Evolutionary conservation across 2,888 invertebrate species (phyloP), one percentile per base, ranked within the genome.

Genomic region (Zhengitettix transpicula): DNA sequence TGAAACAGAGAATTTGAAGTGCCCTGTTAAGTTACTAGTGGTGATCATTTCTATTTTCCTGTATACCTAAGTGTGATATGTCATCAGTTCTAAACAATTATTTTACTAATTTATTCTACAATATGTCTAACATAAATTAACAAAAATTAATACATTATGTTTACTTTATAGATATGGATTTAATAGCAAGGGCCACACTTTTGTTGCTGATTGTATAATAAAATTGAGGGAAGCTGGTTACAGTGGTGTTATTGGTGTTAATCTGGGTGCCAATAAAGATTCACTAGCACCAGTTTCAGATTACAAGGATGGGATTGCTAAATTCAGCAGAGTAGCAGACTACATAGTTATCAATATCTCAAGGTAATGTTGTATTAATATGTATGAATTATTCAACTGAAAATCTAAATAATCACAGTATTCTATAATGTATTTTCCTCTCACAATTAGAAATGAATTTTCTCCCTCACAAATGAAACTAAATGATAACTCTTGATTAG

Each of bases 291-390:
- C 90, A 0, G 75, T 81, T 12, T 74, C 77, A 11, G 97, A 98
- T 75, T 98, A 95, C 71, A 79, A 84, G n/a, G 71, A 81, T 67
- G 98, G 99, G 10, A 83, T 98, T 0, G 74, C 82, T 63, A 82
- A 80, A 66, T 97, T 99, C 74, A 84, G 85, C 28, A 77, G 81
- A 42, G 73, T 90, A 52, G 92, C 95, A 1, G 96, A 98, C 74
- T 99, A 99, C 74, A 82, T 98, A 67, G 98, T 98, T 0, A 85
- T 99, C 61, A 99, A 99, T 74, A 78, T 99, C 8, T 96, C 95
- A 70, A 88, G 83, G 83, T 82, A 55, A 14, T 40, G 12, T 8
- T 47, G 47, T 7, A n/a, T 14, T 3, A 47, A n/a, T 14, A 47
- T 7, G 12, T 3, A 12, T 14, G 47, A n/a, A 47, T 1, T 14